Evolutionary conservation across 2,888 invertebrate species (phyloP).

Genomic region (Agriopis aurantiaria): DNA sequence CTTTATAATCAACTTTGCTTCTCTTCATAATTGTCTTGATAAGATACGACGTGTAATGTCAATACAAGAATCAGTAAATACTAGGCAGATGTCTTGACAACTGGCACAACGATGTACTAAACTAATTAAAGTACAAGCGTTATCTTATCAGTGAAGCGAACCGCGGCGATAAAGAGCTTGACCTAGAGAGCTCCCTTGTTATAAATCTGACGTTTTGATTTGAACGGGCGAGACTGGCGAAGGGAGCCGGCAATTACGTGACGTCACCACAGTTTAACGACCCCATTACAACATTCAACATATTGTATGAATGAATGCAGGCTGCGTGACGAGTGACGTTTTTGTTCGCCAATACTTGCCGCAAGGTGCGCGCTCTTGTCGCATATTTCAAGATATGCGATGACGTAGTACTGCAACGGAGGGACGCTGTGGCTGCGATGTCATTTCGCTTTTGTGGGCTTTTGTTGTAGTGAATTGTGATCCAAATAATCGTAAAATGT

Average conservation of each 20-base stretch:
- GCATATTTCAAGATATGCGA: constrained; percentile 27
- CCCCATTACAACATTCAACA: constrained; percentile 84
- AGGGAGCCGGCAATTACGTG: constrained; percentile 85
- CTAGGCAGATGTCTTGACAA: neutral
- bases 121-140: constrained; percentile 43
- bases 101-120: neutral
- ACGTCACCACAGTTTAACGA: constrained; percentile 85
- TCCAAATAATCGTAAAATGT: neutral
- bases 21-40: no score
- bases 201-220: constrained; percentile 85
- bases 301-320: constrained; percentile 85
- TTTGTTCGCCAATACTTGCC: constrained; percentile 67
- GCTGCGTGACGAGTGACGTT: constrained; percentile 80
- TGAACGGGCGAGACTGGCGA: constrained; percentile 73
- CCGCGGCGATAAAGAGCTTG: constrained; percentile 77
- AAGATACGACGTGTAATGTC: neutral
- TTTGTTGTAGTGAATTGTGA: neutral
- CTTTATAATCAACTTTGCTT: no score
- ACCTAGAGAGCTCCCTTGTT: constrained; percentile 85
- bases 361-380: constrained; percentile 57
- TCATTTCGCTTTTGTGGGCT: neutral
- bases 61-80: constrained; percentile 1
- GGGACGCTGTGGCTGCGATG: neutral
- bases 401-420: constrained; percentile 11
- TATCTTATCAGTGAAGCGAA: constrained; percentile 50